These are phyloP conservation scores for Thaumatotibia leucotreta DNA, from an alignment of 1,140 invertebrate species.

Conservation along the genomic window DNA sequence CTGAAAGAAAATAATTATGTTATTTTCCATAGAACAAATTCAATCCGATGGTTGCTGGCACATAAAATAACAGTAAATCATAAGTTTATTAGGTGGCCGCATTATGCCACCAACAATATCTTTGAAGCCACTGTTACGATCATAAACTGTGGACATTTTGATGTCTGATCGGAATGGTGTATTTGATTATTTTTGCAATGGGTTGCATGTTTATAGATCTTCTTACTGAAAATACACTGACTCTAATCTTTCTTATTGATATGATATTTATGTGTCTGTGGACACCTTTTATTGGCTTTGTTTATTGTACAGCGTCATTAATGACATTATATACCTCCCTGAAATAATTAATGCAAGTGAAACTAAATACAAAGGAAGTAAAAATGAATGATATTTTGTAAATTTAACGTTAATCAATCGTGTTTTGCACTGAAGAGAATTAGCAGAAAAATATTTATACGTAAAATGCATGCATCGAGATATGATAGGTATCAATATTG, in stretches of 20 bases:
- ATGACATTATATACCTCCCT: too few species aligned
- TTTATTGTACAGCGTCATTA: too few species aligned
- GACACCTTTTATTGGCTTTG: too few species aligned
- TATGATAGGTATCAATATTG: too few species aligned
- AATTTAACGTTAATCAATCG: too few species aligned
- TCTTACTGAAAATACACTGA: neutral
- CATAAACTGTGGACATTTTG: constrained; percentile 2
- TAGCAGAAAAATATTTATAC: too few species aligned
- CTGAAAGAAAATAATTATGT: neutral
- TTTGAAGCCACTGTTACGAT: neutral
- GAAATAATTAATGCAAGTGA: too few species aligned
- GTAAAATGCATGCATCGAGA: too few species aligned
- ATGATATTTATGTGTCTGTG: too few species aligned
- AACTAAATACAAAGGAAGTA: too few species aligned
- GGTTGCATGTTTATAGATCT: neutral
- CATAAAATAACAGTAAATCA: constrained; percentile 11
- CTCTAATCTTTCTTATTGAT: neutral
- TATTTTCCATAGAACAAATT: constrained; percentile 1
- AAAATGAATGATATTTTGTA: too few species aligned
- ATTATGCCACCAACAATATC: neutral
- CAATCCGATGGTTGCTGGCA: neutral
- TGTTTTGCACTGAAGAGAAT: too few species aligned
- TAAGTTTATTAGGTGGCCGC: constrained; percentile 6
- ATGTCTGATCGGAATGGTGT: neutral
- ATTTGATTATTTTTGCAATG: neutral